A percentile compares a stretch with the other conserved stretches of the same genome.
Conservation (phyloP, 2,113 vertebrate species). For the Pteruthius melanotis region DNA sequence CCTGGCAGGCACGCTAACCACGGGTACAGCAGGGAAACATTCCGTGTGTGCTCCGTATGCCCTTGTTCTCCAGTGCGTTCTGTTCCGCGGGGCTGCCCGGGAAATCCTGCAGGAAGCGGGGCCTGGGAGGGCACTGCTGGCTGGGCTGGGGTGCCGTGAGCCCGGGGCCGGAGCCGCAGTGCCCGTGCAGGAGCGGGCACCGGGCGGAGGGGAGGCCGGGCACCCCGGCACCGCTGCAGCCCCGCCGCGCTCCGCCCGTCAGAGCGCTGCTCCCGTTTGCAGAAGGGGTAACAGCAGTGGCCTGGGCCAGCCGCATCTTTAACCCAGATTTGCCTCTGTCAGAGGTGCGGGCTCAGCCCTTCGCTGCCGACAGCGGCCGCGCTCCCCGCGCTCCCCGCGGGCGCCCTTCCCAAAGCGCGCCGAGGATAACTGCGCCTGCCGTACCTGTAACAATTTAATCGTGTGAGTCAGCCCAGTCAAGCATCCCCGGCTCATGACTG, state of each 20-base stretch:
- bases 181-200: background rate
- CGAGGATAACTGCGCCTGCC: constrained; percentile 80
- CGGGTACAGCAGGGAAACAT: background rate
- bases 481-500: constrained; percentile 92
- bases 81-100: no score
- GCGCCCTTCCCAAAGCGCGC: constrained; percentile 75
- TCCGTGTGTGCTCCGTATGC: accelerated
- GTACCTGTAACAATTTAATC: constrained; percentile 99
- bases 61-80: accelerated
- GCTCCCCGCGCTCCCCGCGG: constrained; percentile 37
- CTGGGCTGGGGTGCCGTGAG: background rate
- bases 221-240: no score
- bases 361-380: constrained; percentile 25
- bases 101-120: accelerated
- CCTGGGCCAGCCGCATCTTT: constrained; percentile 32
- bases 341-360: background rate
- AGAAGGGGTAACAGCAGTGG: constrained; percentile 9
- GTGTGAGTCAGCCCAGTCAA: constrained; percentile 95
- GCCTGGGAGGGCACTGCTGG: accelerated
- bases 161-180: background rate
- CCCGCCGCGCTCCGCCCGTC: no score
- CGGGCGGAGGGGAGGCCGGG: no score
- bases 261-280: background rate
- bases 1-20: background rate
- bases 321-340: constrained; percentile 50